These are phyloP conservation scores for Etheostoma perlongum DNA, from an alignment of 2,797 vertebrate genomes.

Conservation along the genomic window DNA sequence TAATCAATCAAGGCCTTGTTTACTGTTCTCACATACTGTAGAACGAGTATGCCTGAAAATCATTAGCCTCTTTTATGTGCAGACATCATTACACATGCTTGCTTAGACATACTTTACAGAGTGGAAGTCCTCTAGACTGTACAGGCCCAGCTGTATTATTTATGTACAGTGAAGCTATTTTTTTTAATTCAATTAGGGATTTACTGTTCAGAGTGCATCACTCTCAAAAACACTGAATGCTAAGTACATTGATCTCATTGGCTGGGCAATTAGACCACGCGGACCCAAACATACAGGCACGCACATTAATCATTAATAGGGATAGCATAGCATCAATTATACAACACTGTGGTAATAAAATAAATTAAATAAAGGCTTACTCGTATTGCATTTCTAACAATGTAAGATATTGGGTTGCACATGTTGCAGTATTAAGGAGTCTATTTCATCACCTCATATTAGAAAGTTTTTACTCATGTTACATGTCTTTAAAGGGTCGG, in stretches of 20 bases:
- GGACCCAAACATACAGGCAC: not conserved
- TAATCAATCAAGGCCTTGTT: conserved; percentile 66
- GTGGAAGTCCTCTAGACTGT: conserved; percentile 19
- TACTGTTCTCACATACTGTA: conserved; percentile 42
- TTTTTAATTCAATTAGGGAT: conserved; percentile 47
- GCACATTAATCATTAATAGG: conserved; percentile 1
- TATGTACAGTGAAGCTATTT: conserved; percentile 36
- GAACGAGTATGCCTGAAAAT: conserved; percentile 56
- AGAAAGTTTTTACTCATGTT: conserved; percentile 1
- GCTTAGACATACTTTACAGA: conserved; percentile 51
- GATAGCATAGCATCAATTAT: conserved; percentile 16
- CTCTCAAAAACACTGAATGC: conserved; percentile 18
- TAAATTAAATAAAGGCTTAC: conserved; percentile 25
- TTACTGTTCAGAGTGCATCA: conserved; percentile 25
- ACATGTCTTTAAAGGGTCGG: not conserved
- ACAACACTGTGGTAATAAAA: not conserved
- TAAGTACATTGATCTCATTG: conserved; percentile 40
- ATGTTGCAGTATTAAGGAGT: conserved; percentile 20
- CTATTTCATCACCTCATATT: conserved; percentile 22
- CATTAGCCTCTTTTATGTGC: conserved; percentile 68
- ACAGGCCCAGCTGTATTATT: conserved; percentile 35
- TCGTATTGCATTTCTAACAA: conserved; percentile 22
- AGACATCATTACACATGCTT: conserved; percentile 50
- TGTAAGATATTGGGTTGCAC: not conserved
- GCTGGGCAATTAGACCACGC: conserved; percentile 18